Evolutionary conservation across 2,113 vertebrate species (phyloP), one percentile per base, ranked within the genome.

Genomic region (Larimichthys polyactis): DNA sequence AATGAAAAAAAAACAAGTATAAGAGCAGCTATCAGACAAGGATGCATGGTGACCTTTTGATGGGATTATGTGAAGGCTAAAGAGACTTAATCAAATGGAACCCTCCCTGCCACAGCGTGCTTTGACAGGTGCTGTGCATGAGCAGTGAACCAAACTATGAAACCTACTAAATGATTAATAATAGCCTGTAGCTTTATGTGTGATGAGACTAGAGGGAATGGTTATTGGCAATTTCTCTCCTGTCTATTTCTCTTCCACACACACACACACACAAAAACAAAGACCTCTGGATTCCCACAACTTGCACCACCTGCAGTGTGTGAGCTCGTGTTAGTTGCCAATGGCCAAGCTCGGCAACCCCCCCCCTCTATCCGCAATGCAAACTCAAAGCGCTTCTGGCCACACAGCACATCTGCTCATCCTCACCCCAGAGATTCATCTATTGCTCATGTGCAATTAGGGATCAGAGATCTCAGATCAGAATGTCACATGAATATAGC

Each of bases 91-190:
- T 91, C 91, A 90, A 88, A 89, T 60, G 81, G 89, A 90, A 86
- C 81, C 75, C 67, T 78, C 52, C 79, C 81, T 65, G 84, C 75
- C 75, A 52, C 86, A 36, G 79, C 48, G 14, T 58, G 84, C 12
- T 40, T 32, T 90, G 91, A 89, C 91, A 91, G 86, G 85, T 78
- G 88, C 85, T 77, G 70, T 73, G 88, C 75, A 87, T 84, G 88
- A 92, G 86, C 87, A 62, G 71, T 83, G 80, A 86, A 88, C 85
- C 87, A 74, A 85, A 71, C 85, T 77, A 67, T 85, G 89, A 85
- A 90, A 83, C 66, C 88, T 75, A 79, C 84, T 93, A 89, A 95
- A 93, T 93, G 86, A 93, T 94, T 93, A 88, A 92, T 91, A 87
- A 92, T 83, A 80, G 91, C 91, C 90, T 69, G 87, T 91, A 90